These are phyloP conservation scores for Synodontis membranacea DNA, from an alignment of 2,113 vertebrate species.

Conservation along the genomic window DNA sequence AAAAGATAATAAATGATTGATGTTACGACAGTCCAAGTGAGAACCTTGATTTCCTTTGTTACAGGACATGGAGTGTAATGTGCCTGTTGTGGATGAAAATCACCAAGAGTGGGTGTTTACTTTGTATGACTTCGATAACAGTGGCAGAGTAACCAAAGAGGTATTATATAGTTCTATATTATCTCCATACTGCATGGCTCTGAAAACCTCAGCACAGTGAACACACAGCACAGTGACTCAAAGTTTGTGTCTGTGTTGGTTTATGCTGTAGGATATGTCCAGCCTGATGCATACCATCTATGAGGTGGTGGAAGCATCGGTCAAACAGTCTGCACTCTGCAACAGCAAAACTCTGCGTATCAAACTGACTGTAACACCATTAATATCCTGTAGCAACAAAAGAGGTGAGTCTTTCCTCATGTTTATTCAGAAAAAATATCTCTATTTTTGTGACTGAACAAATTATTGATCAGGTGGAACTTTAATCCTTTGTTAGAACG, in stretches of 20 bases:
- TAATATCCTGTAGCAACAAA: slow-evolving; percentile 66
- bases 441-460: background rate
- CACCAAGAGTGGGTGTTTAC: slow-evolving; percentile 90
- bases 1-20: background rate
- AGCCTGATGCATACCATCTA: slow-evolving; percentile 88
- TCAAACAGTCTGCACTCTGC: slow-evolving; percentile 78
- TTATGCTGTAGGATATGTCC: slow-evolving; percentile 81
- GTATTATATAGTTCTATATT: slow-evolving; percentile 68
- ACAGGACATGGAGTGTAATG: slow-evolving; percentile 80
- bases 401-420: slow-evolving; percentile 66
- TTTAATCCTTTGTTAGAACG: slow-evolving; percentile 10
- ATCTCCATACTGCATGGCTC: background rate
- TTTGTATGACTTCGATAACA: slow-evolving; percentile 88
- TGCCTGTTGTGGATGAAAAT: slow-evolving; percentile 79
- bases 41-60: slow-evolving; percentile 43
- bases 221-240: background rate
- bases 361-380: slow-evolving; percentile 82
- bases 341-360: slow-evolving; percentile 83
- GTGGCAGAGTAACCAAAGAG: slow-evolving; percentile 83
- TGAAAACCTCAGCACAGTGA: background rate
- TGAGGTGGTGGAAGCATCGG: slow-evolving; percentile 84
- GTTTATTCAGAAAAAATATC: background rate
- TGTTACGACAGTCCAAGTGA: background rate
- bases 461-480: background rate
- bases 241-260: slow-evolving; percentile 30